Conservation (phyloP, 2,888 invertebrate species). For the Drosophila infuscata region DNA sequence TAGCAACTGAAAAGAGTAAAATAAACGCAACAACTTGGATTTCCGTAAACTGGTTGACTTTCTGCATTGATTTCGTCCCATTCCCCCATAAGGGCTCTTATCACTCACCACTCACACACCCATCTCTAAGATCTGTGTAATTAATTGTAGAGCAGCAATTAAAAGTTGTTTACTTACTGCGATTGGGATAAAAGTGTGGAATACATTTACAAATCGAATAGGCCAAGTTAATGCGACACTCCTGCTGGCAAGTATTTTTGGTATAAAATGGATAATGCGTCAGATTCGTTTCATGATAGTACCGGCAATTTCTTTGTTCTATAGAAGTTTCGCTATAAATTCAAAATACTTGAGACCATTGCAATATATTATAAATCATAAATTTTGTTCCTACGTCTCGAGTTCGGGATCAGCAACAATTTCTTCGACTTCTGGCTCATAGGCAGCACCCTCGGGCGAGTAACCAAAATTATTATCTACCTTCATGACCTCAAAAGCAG, state of each 20-base stretch:
- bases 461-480: constrained; percentile 76
- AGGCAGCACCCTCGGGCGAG: constrained; percentile 68
- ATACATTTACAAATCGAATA: constrained; percentile 83
- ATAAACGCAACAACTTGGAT: too few species aligned
- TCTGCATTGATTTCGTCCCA: too few species aligned
- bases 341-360: too few species aligned
- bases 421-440: constrained; percentile 71
- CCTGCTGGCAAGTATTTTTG: constrained; percentile 82
- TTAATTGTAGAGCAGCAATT: not conserved
- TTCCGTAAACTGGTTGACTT: too few species aligned
- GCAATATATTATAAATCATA: not conserved
- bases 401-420: constrained; percentile 79
- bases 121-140: not conserved
- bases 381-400: constrained; percentile 58
- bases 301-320: constrained; percentile 83
- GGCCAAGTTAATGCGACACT: constrained; percentile 84
- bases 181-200: constrained; percentile 85
- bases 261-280: constrained; percentile 83
- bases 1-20: constrained; percentile 55
- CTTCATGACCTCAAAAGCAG: constrained; percentile 82
- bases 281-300: constrained; percentile 83
- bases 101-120: too few species aligned
- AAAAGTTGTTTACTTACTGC: constrained; percentile 58
- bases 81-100: too few species aligned
- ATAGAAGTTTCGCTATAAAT: constrained; percentile 74